Conservation (phyloP, 2,888 invertebrate genomes). For the Apamea crenata region DNA sequence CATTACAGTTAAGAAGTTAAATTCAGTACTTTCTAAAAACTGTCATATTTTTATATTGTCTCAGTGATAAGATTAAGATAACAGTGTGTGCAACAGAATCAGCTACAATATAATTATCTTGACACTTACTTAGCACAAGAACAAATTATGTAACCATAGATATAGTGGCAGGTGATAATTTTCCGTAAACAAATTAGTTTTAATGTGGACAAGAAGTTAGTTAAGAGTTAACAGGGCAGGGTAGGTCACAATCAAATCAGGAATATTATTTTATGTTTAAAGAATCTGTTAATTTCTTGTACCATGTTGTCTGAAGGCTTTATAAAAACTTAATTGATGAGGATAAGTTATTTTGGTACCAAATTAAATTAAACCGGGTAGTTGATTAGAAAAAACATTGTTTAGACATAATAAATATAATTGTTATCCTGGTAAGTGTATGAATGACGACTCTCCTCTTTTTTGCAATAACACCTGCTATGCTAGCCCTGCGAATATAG, state of each 20-base stretch:
- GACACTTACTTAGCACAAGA: slow-evolving; percentile 15
- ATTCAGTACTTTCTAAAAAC: slow-evolving; percentile 30
- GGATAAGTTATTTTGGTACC: neutral
- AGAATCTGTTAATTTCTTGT: neutral
- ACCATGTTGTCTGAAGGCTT: neutral
- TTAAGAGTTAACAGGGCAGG: neutral
- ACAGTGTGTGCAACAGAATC: neutral
- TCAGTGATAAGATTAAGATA: slow-evolving; percentile 48
- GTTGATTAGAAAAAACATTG: neutral
- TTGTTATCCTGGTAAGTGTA: neutral
- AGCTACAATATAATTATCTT: slow-evolving; percentile 21
- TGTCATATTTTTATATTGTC: slow-evolving; percentile 28
- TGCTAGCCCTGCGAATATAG: neutral
- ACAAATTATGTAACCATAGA: slow-evolving; percentile 40
- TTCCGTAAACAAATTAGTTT: neutral
- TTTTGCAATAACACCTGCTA: neutral
- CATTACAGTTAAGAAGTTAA: slow-evolving; percentile 48
- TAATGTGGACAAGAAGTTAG: neutral
- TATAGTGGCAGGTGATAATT: slow-evolving; percentile 25
- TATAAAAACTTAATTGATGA: neutral
- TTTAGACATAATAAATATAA: neutral
- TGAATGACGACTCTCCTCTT: neutral
- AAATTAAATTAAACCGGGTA: neutral
- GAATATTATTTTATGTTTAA: slow-evolving; percentile 1
- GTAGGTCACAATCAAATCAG: slow-evolving; percentile 1